These are phyloP conservation scores for Leucopternis melanops DNA, from an alignment of 2,113 vertebrate genomes.

Conservation along the genomic window DNA sequence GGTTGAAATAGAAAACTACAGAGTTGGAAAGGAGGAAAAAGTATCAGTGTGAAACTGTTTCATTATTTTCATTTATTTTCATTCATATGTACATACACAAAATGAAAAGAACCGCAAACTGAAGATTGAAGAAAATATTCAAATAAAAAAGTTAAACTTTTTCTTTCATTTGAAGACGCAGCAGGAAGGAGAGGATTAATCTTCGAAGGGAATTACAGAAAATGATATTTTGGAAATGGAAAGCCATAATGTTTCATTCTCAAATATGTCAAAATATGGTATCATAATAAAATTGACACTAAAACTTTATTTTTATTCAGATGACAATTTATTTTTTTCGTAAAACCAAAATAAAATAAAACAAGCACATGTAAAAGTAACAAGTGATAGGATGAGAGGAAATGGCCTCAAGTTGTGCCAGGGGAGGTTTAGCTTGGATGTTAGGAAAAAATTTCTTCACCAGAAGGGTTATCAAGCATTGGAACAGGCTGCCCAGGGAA, in stretches of 20 bases:
- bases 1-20: neutral
- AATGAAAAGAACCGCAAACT: neutral
- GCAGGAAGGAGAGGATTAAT: conserved; percentile 10
- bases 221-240: conserved; percentile 30
- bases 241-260: conserved; percentile 22
- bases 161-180: neutral
- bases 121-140: neutral
- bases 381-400: neutral
- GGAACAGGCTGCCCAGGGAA: neutral
- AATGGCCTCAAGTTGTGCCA: neutral
- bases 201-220: neutral
- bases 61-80: neutral
- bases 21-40: neutral
- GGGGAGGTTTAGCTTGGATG: neutral
- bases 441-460: neutral
- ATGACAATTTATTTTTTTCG: neutral
- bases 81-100: neutral
- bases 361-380: neutral
- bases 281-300: neutral
- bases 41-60: neutral
- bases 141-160: conserved; percentile 12
- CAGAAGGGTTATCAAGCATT: neutral
- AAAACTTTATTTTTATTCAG: conserved; percentile 38
- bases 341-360: neutral
- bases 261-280: conserved; percentile 4